These are phyloP conservation scores for Sphaerodactylus townsendi DNA, from an alignment of 2,113 vertebrate species.

Conservation along the genomic window DNA sequence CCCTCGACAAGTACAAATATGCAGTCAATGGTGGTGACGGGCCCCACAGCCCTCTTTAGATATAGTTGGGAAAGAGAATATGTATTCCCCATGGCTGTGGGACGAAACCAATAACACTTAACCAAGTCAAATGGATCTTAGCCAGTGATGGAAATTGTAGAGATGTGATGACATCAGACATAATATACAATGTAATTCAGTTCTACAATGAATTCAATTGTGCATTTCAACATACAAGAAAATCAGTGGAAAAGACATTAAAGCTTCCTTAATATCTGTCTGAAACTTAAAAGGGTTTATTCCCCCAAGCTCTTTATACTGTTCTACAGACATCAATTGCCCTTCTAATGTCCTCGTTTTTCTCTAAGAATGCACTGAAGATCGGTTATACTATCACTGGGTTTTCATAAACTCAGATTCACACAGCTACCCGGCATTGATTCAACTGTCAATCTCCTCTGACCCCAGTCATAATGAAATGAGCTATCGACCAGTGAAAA, in stretches of 20 bases:
- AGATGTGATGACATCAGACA: neutral
- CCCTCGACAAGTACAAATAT: too few species aligned
- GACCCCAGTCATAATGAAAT: conserved; percentile 48
- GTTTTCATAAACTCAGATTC: conserved; percentile 24
- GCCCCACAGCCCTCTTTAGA: too few species aligned
- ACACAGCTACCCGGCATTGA: neutral
- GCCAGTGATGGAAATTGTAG: neutral
- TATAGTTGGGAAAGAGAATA: too few species aligned
- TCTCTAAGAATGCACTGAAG: conserved; percentile 21
- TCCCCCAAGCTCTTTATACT: neutral
- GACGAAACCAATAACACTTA: neutral
- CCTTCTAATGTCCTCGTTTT: conserved; percentile 9
- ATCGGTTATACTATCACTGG: neutral
- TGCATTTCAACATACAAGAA: conserved; percentile 7
- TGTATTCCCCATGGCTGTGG: too few species aligned
- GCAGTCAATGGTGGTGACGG: too few species aligned
- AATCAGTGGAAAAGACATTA: conserved; percentile 6
- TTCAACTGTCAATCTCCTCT: conserved; percentile 12
- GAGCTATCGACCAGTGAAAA: conserved; percentile 29
- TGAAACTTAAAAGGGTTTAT: neutral
- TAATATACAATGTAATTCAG: neutral
- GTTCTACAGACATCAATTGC: conserved; percentile 40
- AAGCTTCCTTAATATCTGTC: conserved; percentile 20
- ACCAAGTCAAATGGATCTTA: neutral
- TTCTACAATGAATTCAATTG: neutral